phyloP scores from a whole-genome alignment of 2,113 vertebrate species.

The Albula glossodonta region DNA sequence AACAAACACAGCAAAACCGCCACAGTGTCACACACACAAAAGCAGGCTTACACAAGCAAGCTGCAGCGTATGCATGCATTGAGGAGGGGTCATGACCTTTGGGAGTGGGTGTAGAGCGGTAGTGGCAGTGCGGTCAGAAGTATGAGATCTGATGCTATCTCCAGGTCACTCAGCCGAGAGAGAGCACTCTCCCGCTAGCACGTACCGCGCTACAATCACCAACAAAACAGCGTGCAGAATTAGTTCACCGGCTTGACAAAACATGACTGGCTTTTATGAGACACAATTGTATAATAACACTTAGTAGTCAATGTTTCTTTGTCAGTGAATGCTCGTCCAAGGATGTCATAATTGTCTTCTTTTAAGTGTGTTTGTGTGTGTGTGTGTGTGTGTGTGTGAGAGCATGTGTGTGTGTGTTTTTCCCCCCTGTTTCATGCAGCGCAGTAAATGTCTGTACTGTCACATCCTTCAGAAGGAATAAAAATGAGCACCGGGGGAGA shows the following conservation, averaged over 20 bases:
- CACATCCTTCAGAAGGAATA: conserved; percentile 11
- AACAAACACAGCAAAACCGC: too few relatives aligned
- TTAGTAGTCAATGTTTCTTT: neutral
- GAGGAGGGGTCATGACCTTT: too few relatives aligned
- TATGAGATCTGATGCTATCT: neutral
- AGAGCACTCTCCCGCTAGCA: neutral
- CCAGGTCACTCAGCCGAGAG: neutral
- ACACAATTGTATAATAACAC: neutral
- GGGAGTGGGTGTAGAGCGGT: too few relatives aligned
- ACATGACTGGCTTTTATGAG: neutral
- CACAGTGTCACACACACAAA: too few relatives aligned
- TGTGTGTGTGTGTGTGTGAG: too few relatives aligned
- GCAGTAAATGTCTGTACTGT: neutral
- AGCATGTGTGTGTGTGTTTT: too few relatives aligned
- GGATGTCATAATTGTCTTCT: neutral
- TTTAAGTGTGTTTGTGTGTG: neutral
- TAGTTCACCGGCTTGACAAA: neutral
- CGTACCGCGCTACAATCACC: neutral
- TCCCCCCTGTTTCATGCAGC: neutral
- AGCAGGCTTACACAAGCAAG: too few relatives aligned
- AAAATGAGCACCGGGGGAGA: neutral
- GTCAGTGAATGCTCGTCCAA: neutral
- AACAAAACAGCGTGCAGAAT: neutral
- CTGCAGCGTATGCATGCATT: too few relatives aligned
- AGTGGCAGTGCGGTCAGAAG: neutral